A percentile compares a stretch with the other conserved stretches of the same genome.
These are phyloP conservation scores for Nannobrachium achirus DNA, from an alignment of 2,113 vertebrate species.

Conservation along the genomic window DNA sequence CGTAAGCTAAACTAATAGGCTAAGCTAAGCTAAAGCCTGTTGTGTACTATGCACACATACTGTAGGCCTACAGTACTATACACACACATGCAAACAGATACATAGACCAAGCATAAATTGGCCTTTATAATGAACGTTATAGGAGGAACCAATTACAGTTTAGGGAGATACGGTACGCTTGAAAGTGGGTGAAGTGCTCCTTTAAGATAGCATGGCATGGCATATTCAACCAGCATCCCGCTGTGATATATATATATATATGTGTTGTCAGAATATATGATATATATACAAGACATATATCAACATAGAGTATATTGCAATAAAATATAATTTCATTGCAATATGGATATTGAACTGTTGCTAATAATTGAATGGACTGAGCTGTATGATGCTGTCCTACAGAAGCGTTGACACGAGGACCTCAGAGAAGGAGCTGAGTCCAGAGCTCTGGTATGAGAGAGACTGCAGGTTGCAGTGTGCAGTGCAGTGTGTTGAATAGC, in stretches of 20 bases:
- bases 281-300: too few species aligned
- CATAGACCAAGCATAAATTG: too few species aligned
- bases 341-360: too few species aligned
- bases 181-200: too few species aligned
- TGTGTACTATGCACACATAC: not conserved
- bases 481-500: conserved; percentile 33
- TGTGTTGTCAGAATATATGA: too few species aligned
- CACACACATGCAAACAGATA: conserved; percentile 8
- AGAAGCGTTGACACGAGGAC: conserved; percentile 50
- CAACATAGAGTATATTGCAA: too few species aligned
- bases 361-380: conserved; percentile 9
- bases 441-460: conserved; percentile 44
- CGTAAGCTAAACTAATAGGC: conserved; percentile 83
- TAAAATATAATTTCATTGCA: too few species aligned
- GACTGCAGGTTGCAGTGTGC: conserved; percentile 46
- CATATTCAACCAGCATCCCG: not conserved
- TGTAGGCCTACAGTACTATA: not conserved
- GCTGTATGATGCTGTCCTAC: conserved; percentile 50
- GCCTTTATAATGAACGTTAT: too few species aligned
- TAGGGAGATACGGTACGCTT: too few species aligned
- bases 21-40: conserved; percentile 10
- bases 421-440: conserved; percentile 8
- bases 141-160: too few species aligned
- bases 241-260: too few species aligned
- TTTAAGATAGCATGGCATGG: not conserved